Base-by-base conservation (phyloP, 1,140 invertebrate genomes). In the Papilio polyxenes region DNA sequence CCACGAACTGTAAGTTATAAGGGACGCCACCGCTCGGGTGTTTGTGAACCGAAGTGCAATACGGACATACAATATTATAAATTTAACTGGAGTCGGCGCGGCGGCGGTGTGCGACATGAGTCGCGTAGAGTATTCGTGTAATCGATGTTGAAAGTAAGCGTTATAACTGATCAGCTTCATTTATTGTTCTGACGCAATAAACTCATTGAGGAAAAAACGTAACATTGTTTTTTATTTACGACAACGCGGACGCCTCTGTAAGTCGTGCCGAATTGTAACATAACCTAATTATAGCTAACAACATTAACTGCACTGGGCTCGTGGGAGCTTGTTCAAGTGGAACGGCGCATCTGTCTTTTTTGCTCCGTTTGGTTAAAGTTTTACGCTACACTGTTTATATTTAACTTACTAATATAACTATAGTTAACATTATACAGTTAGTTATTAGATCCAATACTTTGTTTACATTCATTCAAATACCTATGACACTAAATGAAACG, bases 61-160 rank as follows among this genome's bases (percentile, higher is more conserved):
- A 94, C 83, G 85, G 90, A 89, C 87, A 90, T 83, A 86, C 87
- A 37, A 89, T 93, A 88, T 92, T 89, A 91, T 91, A 88, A 91
- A 91, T 89, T 89, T 90, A 89, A 90, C 91, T 90, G 86, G 87
- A 89, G 87, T 88, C 82, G 88, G 81, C 85, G 88, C 86, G 88
- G 84, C 82, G 87, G 90, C 89, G 88, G 89, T 87, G 62, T 89
- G 88, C 90, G 86, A 82, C 92, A 90, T 69, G 31, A 69, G 65
- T 91, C 90, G 91, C 91, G 91, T 93, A 93, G 89, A 92, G 85
- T 93, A 93, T 89, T 93, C 88, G 90, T 94, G 89, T 94, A 94
- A 93, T 94, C 88, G 92, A 92, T 94, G 93, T 94, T 94, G 92
- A 94, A 93, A 94, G 92, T 94, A 94, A 94, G 90, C 91, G 92